Base-by-base conservation (phyloP, 2,888 invertebrate genomes). In the Melitaea athalia region DNA sequence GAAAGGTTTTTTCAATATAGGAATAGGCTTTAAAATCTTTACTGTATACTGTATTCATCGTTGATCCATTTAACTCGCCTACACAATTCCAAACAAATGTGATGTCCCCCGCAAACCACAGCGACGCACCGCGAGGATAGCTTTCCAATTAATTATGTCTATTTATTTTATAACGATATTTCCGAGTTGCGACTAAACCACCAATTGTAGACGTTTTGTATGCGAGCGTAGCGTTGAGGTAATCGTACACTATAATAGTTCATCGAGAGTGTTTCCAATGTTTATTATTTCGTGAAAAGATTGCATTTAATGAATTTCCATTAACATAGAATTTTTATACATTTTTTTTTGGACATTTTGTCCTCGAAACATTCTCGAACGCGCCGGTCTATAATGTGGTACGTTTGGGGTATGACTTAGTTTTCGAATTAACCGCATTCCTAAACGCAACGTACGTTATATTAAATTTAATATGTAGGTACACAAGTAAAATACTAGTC, bases 111-210 rank as follows among this genome's bases (percentile, higher is more conserved):
- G 12, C 5, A 15, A n/a, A 65, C 14, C 14, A 11, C 53, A 57
- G 57, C 61, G 67, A 71, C 74, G 59, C 69, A 61, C 52, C 60
- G 33, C 57, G 53, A 81, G 84, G 31, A 85, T 15, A 52, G 84
- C 87, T 85, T 85, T 85, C 10, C 6, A 81, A 74, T 38, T 75
- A 81, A 79, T 80, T 77, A 75, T 78, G 80, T 82, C 79, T 73
- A 79, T 85, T 89, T 90, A 89, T 90, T 91, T 91, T 89, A 81
- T 91, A 89, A 75, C 72, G 75, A 79, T 76, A 79, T 86, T 86
- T 73, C 76, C 74, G 78, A 79, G 77, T 77, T 42, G 52, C 42
- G 15, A 14, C n/a, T 14, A 15, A 15, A 55, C 43, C 63, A 63
- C 53, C 60, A 38, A 15, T 6, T 43, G 43, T 43, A 43, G 65